Percentiles rank a stretch among this genome's conserved stretches.
Conservation (phyloP, 2,888 invertebrate genomes). For the Leptinotarsa haldemani region DNA sequence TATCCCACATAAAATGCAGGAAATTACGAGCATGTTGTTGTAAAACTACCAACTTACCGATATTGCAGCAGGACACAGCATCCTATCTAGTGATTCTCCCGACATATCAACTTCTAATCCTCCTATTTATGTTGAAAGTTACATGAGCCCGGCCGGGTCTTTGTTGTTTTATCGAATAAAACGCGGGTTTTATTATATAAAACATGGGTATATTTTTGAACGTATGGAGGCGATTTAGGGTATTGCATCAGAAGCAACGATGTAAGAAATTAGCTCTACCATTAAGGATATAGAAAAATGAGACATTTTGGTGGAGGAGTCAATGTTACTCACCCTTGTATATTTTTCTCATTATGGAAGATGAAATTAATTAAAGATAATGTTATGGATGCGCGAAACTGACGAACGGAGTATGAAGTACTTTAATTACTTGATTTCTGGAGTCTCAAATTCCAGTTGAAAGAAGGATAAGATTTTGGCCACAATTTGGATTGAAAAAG, state of each 20-base stretch:
- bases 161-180: constrained; percentile 54
- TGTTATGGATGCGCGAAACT: too few species aligned
- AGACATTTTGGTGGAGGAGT: neutral
- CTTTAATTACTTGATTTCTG: too few species aligned
- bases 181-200: constrained; percentile 50
- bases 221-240: constrained; percentile 43
- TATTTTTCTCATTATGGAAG: too few species aligned
- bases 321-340: too few species aligned
- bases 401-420: too few species aligned
- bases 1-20: constrained; percentile 51
- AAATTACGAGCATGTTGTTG: constrained; percentile 49
- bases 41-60: constrained; percentile 45
- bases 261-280: constrained; percentile 8
- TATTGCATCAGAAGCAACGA: constrained; percentile 39
- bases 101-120: constrained; percentile 53
- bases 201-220: constrained; percentile 49
- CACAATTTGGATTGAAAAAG: too few species aligned
- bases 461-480: too few species aligned
- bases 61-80: constrained; percentile 45
- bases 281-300: too few species aligned
- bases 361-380: too few species aligned
- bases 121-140: constrained; percentile 55
- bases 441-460: too few species aligned
- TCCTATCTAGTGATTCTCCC: constrained; percentile 48
- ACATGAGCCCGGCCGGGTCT: constrained; percentile 52